Percentiles rank a stretch among this genome's conserved stretches.
Evolutionary conservation across 2,113 vertebrate genomes (phyloP).

Genomic region (Apus apus): DNA sequence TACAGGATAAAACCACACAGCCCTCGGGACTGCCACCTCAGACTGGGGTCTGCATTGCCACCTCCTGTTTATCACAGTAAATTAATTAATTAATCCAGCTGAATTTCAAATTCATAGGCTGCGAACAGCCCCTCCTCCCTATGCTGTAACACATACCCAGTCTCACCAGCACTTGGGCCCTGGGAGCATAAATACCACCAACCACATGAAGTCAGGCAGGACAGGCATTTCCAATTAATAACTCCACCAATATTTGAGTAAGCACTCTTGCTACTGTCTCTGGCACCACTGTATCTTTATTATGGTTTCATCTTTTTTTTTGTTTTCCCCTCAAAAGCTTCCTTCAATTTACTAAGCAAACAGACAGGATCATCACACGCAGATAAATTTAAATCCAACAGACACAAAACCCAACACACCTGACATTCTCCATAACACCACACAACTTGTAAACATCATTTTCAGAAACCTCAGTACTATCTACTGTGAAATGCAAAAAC

Average conservation of each 20-base stretch:
- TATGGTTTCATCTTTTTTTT: not conserved
- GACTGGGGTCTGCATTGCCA: not conserved
- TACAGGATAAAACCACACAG: not conserved
- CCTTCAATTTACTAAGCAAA: not conserved
- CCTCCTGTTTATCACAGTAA: not conserved
- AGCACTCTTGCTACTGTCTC: not conserved
- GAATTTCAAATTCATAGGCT: not conserved
- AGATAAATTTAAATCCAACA: not conserved
- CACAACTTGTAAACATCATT: not conserved
- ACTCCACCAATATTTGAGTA: not conserved
- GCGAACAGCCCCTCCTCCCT: not conserved
- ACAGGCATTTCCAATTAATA: not conserved
- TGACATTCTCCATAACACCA: not conserved
- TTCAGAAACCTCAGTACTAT: not conserved
- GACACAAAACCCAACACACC: not conserved
- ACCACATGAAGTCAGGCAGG: not conserved
- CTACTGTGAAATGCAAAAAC: not conserved
- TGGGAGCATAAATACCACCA: not conserved
- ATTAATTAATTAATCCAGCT: not conserved
- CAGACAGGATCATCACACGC: not conserved
- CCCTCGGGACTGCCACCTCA: not conserved
- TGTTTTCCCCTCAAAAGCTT: not conserved
- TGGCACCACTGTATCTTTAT: not conserved
- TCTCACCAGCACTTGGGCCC: not conserved
- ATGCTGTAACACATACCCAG: accelerated